phyloP scores from a whole-genome alignment of 2,888 invertebrate species.

The Zaprionus lineosus region DNA sequence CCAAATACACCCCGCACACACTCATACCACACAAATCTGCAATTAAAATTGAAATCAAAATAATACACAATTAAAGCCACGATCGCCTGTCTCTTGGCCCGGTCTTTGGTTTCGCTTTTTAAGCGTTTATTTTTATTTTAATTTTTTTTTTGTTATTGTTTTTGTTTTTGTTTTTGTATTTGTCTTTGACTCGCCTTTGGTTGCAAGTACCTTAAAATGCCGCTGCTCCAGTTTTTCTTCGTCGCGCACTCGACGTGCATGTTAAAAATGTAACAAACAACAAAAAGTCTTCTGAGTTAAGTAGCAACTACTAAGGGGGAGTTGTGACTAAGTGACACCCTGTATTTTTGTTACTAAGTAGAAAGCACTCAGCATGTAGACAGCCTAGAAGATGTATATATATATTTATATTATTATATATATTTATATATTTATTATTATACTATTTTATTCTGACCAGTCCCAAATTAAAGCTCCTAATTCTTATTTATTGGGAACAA shows the following conservation, averaged over 20 bases:
- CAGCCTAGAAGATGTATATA: no score
- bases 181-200: constrained; percentile 7
- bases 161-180: background rate
- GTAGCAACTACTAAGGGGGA: no score
- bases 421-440: no score
- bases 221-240: constrained; percentile 54
- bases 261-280: constrained; percentile 37
- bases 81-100: constrained; percentile 25
- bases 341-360: no score
- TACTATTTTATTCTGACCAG: no score
- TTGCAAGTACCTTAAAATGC: constrained; percentile 49
- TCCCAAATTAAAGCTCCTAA: no score
- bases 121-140: constrained; percentile 10
- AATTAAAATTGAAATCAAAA: constrained; percentile 76
- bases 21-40: constrained; percentile 51
- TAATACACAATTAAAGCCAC: constrained; percentile 67
- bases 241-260: constrained; percentile 51
- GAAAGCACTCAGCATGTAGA: no score
- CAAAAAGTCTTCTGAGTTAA: no score
- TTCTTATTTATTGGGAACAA: no score
- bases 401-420: no score
- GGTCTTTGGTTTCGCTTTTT: constrained; percentile 41
- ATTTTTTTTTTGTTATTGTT: constrained; percentile 27
- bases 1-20: no score
- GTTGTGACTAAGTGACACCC: no score